These are phyloP conservation scores for Blera fallax DNA, from an alignment of 2,888 invertebrate species.

Conservation along the genomic window DNA sequence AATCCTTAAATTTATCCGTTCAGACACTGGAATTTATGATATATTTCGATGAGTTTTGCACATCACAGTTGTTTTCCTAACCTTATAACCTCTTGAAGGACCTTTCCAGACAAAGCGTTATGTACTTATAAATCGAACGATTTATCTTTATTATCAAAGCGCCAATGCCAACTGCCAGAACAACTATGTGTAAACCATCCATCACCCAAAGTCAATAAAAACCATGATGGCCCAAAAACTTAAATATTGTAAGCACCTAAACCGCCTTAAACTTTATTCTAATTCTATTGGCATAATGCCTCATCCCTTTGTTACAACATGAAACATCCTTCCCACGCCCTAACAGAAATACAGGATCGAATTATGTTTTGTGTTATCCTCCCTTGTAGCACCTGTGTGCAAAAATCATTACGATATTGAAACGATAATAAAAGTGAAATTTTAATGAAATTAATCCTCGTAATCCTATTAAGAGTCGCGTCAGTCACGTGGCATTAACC, in stretches of 20 bases:
- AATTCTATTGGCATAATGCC: neutral
- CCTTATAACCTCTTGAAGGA: too few relatives aligned
- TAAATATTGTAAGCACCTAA: neutral
- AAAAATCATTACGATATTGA: slow-evolving; percentile 26
- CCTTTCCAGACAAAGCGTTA: neutral
- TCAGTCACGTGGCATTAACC: slow-evolving; percentile 25
- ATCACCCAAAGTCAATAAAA: neutral
- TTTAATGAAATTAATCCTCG: slow-evolving; percentile 37
- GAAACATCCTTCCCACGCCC: neutral
- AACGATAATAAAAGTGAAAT: slow-evolving; percentile 23
- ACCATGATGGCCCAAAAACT: neutral
- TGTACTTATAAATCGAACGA: neutral
- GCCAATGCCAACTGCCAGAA: neutral
- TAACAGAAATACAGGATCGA: neutral
- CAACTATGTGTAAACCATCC: neutral
- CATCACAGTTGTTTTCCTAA: too few relatives aligned
- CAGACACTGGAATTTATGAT: too few relatives aligned
- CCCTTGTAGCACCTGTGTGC: neutral
- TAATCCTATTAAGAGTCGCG: slow-evolving; percentile 16
- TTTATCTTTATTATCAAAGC: neutral
- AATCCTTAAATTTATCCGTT: too few relatives aligned
- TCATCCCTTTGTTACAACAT: neutral
- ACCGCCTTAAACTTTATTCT: neutral
- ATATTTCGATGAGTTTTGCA: too few relatives aligned
- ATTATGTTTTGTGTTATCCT: neutral